These are phyloP conservation scores for Lasioglossum leucozonium DNA, from an alignment of 2,888 invertebrate species.

Conservation along the genomic window DNA sequence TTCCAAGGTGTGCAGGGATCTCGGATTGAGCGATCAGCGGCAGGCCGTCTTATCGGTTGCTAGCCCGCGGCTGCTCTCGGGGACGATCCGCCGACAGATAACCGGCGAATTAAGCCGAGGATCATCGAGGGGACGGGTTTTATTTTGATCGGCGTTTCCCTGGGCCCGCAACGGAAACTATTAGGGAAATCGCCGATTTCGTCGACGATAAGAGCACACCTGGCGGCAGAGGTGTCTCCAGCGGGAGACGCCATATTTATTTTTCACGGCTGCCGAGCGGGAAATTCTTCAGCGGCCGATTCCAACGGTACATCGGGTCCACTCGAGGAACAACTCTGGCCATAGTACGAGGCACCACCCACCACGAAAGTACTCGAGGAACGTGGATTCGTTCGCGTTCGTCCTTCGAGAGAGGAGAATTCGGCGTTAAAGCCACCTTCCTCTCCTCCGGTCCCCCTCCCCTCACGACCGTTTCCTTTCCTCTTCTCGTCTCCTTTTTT, in stretches of 20 bases:
- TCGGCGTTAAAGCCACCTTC: slow-evolving; percentile 52
- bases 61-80: background rate
- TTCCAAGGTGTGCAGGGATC: background rate
- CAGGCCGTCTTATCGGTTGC: background rate
- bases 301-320: slow-evolving; percentile 66
- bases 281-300: slow-evolving; percentile 63
- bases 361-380: slow-evolving; percentile 63
- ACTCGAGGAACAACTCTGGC: slow-evolving; percentile 54
- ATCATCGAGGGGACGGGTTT: slow-evolving; percentile 2
- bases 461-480: background rate
- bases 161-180: background rate
- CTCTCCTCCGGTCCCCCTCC: background rate
- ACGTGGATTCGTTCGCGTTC: slow-evolving; percentile 54
- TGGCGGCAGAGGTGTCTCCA: background rate
- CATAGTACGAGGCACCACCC: slow-evolving; percentile 59
- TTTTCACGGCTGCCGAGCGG: slow-evolving; percentile 47
- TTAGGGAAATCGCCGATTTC: background rate
- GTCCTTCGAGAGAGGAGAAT: slow-evolving; percentile 59
- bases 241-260: slow-evolving; percentile 34
- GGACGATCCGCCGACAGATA: slow-evolving; percentile 35
- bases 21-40: slow-evolving; percentile 44
- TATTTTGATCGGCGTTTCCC: background rate
- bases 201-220: slow-evolving; percentile 9
- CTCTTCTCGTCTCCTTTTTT: background rate
- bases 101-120: slow-evolving; percentile 31